Evolutionary conservation across 2,888 invertebrate species (phyloP), one percentile per base, ranked within the genome.

Genomic region (Unio pictorum): DNA sequence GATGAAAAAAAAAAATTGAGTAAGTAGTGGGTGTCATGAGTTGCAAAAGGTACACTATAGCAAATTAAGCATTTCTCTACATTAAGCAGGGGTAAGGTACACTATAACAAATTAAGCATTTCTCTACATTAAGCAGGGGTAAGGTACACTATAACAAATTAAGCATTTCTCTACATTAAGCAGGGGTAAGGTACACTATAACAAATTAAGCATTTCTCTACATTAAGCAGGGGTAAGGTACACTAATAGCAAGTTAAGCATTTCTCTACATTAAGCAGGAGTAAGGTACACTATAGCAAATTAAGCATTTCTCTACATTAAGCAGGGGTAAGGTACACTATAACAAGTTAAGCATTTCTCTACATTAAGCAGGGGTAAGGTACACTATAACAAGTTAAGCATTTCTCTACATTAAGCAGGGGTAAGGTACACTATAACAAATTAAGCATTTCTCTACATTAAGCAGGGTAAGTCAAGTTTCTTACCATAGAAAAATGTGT

Each of bases 401-500:
- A n/a, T n/a, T n/a, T n/a, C n/a, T n/a, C 30, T 30, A 30, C 30
- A 30, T 30, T 3, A 30, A 30, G 20, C 3, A 4, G 57, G 7
- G 23, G 57, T 57, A 57, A 20, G n/a, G n/a, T n/a, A n/a, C n/a
- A n/a, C n/a, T n/a, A n/a, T n/a, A n/a, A n/a, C n/a, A n/a, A n/a
- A n/a, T n/a, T n/a, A n/a, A n/a, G n/a, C n/a, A 57, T 0, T 18
- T 57, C 5, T n/a, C 23, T 57, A 23, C 23, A 23, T 58, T 11
- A 8, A 5, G 23, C 8, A 6, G n/a, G 23, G 6, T 58, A 58
- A n/a, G 58, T 58, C 20, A 23, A 58, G 8, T 30, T n/a, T 75
- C 86, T 87, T 91, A 95, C 95, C 95, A 89, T 96, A 95, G 90
- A 96, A 99, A 91, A 99, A 99, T 67, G 97, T 96, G 89, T 96